phyloP scores from a whole-genome alignment of 2,113 vertebrate genomes.

The Mastomys coucha region DNA sequence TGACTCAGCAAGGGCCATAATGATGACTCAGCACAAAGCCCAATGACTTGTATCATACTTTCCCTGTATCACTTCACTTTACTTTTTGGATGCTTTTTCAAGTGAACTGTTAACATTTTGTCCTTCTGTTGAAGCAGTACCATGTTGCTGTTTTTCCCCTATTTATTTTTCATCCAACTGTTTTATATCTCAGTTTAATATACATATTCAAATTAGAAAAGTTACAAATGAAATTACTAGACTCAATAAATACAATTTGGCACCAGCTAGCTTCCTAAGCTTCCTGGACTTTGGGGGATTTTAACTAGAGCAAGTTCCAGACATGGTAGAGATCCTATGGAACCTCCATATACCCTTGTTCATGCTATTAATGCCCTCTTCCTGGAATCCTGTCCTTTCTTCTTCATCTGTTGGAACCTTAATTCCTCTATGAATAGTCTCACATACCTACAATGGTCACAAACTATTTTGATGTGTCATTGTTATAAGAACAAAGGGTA shows the following conservation, averaged over 20 bases:
- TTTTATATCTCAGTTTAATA: slow-evolving; percentile 4
- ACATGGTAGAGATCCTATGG: neutral
- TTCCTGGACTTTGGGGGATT: neutral
- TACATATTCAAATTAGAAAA: slow-evolving; percentile 7
- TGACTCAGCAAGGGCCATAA: neutral
- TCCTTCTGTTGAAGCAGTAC: slow-evolving; percentile 28
- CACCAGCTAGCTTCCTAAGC: neutral
- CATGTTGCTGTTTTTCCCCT: neutral
- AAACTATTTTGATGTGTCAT: neutral
- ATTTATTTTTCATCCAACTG: neutral
- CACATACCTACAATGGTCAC: neutral
- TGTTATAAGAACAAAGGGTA: neutral
- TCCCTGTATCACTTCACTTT: neutral
- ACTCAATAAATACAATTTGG: neutral
- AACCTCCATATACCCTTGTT: too few relatives aligned
- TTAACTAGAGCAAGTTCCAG: neutral
- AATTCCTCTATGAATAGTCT: neutral
- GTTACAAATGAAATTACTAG: neutral
- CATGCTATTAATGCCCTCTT: neutral
- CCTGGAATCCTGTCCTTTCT: neutral
- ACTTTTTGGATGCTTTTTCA: slow-evolving; percentile 17
- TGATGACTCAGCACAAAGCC: neutral
- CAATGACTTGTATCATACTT: neutral
- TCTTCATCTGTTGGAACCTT: neutral
- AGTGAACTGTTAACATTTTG: neutral